Percentiles rank a stretch among this genome's conserved stretches.
Evolutionary conservation across 1,140 invertebrate genomes (phyloP).

Genomic region (Cherax destructor): DNA sequence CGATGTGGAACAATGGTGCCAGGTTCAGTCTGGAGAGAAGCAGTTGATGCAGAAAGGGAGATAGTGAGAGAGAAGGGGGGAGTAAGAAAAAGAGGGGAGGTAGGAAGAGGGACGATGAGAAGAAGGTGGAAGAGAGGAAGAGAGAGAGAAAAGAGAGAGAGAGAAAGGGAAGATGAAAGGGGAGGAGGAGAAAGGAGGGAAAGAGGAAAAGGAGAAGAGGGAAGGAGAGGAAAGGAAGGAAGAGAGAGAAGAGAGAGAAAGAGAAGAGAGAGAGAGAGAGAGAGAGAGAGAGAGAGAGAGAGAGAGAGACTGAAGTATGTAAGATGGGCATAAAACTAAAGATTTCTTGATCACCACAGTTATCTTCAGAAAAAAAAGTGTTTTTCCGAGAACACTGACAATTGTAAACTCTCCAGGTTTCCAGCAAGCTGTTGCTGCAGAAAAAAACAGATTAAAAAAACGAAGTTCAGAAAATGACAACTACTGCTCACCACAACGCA

Average conservation of each 20-base stretch:
- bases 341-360: too few relatives aligned
- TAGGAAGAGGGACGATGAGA: not conserved
- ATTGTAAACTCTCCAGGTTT: too few relatives aligned
- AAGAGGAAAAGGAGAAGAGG: not conserved
- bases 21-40: not conserved
- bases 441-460: too few relatives aligned
- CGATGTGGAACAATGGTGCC: not conserved
- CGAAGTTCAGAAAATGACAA: too few relatives aligned
- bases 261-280: constrained; percentile 27
- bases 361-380: too few relatives aligned
- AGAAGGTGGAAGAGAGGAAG: not conserved
- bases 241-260: constrained; percentile 17
- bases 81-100: not conserved
- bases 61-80: not conserved
- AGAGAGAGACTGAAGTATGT: not conserved
- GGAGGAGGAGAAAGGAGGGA: not conserved
- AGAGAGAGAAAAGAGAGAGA: too few relatives aligned
- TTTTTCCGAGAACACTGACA: too few relatives aligned
- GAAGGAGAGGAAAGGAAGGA: too few relatives aligned
- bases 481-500: too few relatives aligned
- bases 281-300: not conserved
- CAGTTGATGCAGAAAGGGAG: not conserved
- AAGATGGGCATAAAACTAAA: too few relatives aligned
- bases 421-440: too few relatives aligned
- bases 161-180: not conserved